Evolutionary conservation across 2,888 invertebrate species (phyloP).

Genomic region (Panzeria rudis): DNA sequence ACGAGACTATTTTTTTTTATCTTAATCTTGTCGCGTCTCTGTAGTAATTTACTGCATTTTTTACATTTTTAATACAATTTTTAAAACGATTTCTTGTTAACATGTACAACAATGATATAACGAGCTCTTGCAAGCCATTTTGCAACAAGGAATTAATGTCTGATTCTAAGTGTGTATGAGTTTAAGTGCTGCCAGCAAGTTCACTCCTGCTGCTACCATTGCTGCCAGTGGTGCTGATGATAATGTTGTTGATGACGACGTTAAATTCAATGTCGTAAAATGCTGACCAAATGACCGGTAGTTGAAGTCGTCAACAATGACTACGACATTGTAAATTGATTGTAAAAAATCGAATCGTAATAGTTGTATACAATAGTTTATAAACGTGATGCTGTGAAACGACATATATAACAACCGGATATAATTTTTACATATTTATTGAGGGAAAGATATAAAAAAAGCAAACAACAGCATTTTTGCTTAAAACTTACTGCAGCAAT

Average conservation of each 20-base stretch:
- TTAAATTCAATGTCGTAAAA: conserved; percentile 49
- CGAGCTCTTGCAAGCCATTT: conserved; percentile 24
- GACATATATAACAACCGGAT: conserved; percentile 48
- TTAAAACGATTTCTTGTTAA: conserved; percentile 48
- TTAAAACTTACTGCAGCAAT: conserved; percentile 21
- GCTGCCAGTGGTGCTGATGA: neutral
- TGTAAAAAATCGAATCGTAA: conserved; percentile 53
- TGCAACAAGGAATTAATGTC: conserved; percentile 16
- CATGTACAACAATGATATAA: conserved; percentile 43
- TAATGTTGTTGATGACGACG: conserved; percentile 31
- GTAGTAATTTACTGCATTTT: conserved; percentile 62
- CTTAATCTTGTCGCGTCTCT: conserved; percentile 71
- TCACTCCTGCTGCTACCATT: neutral
- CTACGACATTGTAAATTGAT: conserved; percentile 70
- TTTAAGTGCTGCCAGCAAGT: conserved; percentile 29
- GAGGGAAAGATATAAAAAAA: conserved; percentile 16
- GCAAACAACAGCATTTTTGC: conserved; percentile 11
- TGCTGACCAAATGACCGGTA: conserved; percentile 71
- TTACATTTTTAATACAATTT: conserved; percentile 25
- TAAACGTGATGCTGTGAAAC: conserved; percentile 37
- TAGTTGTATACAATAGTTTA: conserved; percentile 55
- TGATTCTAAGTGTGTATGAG: conserved; percentile 1
- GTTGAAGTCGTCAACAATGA: conserved; percentile 57
- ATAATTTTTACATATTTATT: conserved; percentile 60
- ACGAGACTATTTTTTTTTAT: conserved; percentile 52